A percentile compares a stretch with the other conserved stretches of the same genome.
Evolutionary conservation across 2,113 vertebrate species (phyloP).

Genomic region (Oostethus manadensis): DNA sequence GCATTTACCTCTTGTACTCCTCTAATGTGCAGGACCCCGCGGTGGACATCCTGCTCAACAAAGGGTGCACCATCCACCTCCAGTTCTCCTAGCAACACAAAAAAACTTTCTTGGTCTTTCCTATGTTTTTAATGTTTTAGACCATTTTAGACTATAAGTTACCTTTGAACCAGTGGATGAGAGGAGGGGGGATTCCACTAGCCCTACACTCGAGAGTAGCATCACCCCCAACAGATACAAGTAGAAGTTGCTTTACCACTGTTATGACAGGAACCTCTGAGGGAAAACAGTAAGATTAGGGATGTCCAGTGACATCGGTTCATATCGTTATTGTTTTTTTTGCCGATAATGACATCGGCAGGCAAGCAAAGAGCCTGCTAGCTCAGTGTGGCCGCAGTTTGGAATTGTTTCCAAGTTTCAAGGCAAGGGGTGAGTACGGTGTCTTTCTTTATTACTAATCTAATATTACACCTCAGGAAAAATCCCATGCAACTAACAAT

Average conservation of each 20-base stretch:
- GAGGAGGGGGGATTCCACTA: constrained; percentile 73
- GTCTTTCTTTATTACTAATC: no score
- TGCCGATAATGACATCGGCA: background rate
- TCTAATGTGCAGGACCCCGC: constrained; percentile 71
- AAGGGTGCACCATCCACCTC: constrained; percentile 67
- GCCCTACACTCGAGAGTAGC: constrained; percentile 76
- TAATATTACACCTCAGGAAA: no score
- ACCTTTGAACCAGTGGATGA: constrained; percentile 87
- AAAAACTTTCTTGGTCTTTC: background rate
- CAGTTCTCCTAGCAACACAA: constrained; percentile 75
- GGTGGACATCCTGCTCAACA: constrained; percentile 53
- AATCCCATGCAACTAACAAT: no score
- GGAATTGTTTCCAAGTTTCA: no score
- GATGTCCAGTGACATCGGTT: background rate
- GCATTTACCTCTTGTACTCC: constrained; percentile 72
- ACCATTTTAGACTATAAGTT: constrained; percentile 14
- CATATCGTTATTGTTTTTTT: background rate
- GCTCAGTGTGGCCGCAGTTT: no score
- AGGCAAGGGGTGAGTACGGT: no score
- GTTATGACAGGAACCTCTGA: constrained; percentile 76
- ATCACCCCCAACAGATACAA: constrained; percentile 72
- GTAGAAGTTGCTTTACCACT: constrained; percentile 59
- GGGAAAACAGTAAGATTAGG: background rate
- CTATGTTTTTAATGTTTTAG: background rate
- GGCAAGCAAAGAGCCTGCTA: no score